These are phyloP conservation scores for Pterois miles DNA, from an alignment of 2,797 vertebrate species.

Conservation along the genomic window DNA sequence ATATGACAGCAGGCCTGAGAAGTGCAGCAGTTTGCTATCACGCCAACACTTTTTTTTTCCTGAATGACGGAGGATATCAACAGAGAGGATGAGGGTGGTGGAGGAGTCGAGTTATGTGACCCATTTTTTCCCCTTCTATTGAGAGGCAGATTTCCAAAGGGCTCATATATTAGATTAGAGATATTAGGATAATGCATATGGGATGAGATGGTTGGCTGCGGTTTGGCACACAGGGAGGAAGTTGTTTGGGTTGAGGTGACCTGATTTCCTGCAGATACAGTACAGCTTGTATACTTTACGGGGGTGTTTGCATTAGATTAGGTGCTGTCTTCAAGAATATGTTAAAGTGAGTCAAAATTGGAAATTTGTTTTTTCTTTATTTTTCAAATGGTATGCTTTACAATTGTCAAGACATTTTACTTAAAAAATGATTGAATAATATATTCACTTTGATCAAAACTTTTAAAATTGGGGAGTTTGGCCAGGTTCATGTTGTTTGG, in stretches of 20 bases:
- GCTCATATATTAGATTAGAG: conserved; percentile 59
- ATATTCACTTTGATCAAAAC: not conserved
- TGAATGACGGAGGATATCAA: conserved; percentile 6
- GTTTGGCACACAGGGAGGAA: conserved; percentile 32
- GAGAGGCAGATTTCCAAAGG: conserved; percentile 49
- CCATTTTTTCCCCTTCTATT: conserved; percentile 53
- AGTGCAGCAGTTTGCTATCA: not conserved
- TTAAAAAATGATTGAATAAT: fast-evolving
- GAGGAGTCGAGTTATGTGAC: conserved; percentile 28
- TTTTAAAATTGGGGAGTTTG: not conserved
- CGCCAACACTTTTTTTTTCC: conserved; percentile 19
- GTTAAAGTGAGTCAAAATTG: not conserved
- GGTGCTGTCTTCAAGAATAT: not conserved
- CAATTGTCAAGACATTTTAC: not conserved
- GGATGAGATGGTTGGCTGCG: conserved; percentile 32
- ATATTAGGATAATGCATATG: conserved; percentile 61
- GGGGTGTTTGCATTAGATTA: not conserved
- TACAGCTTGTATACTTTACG: not conserved
- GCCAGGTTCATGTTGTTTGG: not conserved
- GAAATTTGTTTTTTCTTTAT: not conserved
- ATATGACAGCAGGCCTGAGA: conserved; percentile 20
- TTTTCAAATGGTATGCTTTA: not conserved
- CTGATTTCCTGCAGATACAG: conserved; percentile 18
- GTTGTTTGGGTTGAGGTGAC: conserved; percentile 50
- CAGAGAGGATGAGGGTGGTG: conserved; percentile 6